Evolutionary conservation across 2,888 invertebrate species (phyloP), one percentile per base, ranked within the genome.

Genomic region (Halictus ligatus): DNA sequence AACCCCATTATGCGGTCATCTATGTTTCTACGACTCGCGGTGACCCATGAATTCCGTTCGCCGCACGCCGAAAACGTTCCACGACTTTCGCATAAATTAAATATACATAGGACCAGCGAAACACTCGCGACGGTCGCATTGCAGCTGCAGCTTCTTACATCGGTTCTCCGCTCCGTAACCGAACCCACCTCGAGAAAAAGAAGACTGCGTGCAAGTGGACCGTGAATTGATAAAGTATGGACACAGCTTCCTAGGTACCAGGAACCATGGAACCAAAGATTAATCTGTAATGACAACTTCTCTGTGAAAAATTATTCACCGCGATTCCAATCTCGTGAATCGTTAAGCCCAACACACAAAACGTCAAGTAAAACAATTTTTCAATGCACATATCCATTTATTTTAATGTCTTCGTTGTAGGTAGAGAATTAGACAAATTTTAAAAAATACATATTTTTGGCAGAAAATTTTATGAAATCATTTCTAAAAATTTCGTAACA

Each of bases 41-140:
- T 50, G 25, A 29, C 76, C 43, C 40, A 60, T 50, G 72, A 81
- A 76, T 82, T 76, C 54, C 43, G 77, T 69, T 75, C 50, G 50
- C 40, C 25, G 50, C 46, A 21, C 48, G 67, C 15, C 29, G 13
- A 54, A 58, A 80, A 71, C 43, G 69, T 40, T 67, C 46, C 46
- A 25, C 74, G 83, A 21, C 15, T 72, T 75, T 48, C 80, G 60
- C 69, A 76, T 79, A 75, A 83, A 87, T 86, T 80, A 83, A 86
- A 84, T 84, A 84, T 80, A 64, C 85, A 85, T 75, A 29, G 73
- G 12, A 25, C 46, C 35, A 29, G 43, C 77, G 77, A 80, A 80
- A 84, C 80, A 78, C 80, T 84, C 67, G 76, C 74, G 60, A 58
- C 43, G 76, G 85, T 69, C 73, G 80, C 80, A 79, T 69, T 78